Evolutionary conservation across 2,797 vertebrate species (phyloP), one percentile per base, ranked within the genome.

Genomic region (Scleropages formosus): DNA sequence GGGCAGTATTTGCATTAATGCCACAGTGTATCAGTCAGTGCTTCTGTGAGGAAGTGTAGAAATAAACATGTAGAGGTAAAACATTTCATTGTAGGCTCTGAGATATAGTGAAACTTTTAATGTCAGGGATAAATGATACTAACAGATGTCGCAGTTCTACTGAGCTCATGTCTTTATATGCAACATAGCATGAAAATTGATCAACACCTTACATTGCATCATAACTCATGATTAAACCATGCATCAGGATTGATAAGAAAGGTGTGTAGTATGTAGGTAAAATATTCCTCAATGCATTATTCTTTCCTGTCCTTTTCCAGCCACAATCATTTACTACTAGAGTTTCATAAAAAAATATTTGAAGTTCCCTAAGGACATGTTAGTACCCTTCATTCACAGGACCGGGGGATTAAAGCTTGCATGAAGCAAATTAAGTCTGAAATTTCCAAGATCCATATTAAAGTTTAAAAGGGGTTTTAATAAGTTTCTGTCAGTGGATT

Each of bases 301-400:
- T 56, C 18, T 56, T 56, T n/a, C n/a, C n/a, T n/a, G n/a, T n/a
- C n/a, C n/a, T 56, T 56, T 56, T 10, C 11, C 1, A 56, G 10
- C 1, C 18, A 2, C 3, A 18, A 56, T 56, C 53, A 18, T 18
- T 56, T 56, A 18, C 53, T 56, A 1, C 53, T 2, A 9, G 12
- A 12, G 9, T 10, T 10, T 56, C 53, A 56, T 56, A 18, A 11
- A 56, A 56, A 56, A 56, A 18, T 56, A 18, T 11, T 9, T 76
- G 66, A 22, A 16, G 53, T 70, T 8, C 63, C 59, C 11, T 6
- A 8, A 46, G 70, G 79, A 67, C 53, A 76, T 74, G 78, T 76
- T 47, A 53, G 80, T 77, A 1, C 75, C 75, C 77, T 1, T 44
- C 72, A 60, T 78, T 82, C 58, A 79, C 84, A 83, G 79, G 59